phyloP scores from a whole-genome alignment of 2,113 vertebrate genomes.

The Empidonax traillii region DNA sequence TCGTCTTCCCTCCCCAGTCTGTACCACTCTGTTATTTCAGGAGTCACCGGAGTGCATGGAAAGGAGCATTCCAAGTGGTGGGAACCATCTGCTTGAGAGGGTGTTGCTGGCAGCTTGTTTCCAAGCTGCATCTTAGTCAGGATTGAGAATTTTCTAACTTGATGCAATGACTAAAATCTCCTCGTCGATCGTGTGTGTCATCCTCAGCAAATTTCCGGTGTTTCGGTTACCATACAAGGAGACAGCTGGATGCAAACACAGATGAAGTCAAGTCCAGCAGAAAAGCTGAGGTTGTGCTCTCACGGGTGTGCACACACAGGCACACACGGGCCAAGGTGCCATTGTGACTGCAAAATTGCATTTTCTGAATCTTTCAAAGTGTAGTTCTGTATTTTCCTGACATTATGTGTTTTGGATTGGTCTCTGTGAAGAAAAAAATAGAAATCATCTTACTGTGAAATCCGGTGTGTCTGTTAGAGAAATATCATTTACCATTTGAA shows the following conservation, averaged over 20 bases:
- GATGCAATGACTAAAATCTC: constrained; percentile 49
- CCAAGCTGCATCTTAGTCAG: constrained; percentile 63
- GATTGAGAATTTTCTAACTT: constrained; percentile 60
- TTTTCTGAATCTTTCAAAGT: neutral
- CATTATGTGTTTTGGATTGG: constrained; percentile 21
- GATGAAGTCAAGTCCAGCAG: neutral
- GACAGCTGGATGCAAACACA: constrained; percentile 42
- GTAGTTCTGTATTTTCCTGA: neutral
- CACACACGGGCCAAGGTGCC: neutral
- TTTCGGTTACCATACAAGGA: neutral
- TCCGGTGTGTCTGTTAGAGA: constrained; percentile 5
- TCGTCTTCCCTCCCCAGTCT: constrained; percentile 7
- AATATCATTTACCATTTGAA: constrained; percentile 10
- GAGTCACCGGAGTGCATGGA: constrained; percentile 34
- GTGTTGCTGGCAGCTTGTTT: constrained; percentile 63
- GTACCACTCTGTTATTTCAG: constrained; percentile 61
- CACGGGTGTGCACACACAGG: neutral
- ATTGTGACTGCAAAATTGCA: neutral
- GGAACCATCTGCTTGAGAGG: constrained; percentile 69
- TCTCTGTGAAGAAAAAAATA: neutral
- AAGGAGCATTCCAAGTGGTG: constrained; percentile 67
- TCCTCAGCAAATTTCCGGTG: constrained; percentile 24
- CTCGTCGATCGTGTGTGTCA: neutral
- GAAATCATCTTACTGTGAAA: neutral
- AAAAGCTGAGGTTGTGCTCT: neutral